These are phyloP conservation scores for Ecliptopera silaceata DNA, from an alignment of 2,888 invertebrate species.

Conservation along the genomic window DNA sequence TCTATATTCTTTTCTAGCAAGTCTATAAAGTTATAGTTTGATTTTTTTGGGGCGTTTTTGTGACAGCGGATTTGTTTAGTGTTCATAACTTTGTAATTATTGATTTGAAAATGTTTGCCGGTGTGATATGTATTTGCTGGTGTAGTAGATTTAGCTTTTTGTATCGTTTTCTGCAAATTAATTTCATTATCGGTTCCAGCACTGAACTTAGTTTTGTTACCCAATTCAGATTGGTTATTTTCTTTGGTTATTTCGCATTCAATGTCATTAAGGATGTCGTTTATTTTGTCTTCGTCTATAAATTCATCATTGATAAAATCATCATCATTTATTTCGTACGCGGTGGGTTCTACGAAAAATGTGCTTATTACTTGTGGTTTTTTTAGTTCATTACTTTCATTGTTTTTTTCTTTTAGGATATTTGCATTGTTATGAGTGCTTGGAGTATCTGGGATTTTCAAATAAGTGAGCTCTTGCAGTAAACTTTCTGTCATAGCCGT, in stretches of 20 bases:
- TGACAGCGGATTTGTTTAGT: constrained; percentile 15
- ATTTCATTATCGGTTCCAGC: constrained; percentile 1
- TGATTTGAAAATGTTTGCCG: neutral
- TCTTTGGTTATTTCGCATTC: constrained; percentile 61
- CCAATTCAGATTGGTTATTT: neutral
- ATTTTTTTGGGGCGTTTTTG: constrained; percentile 28
- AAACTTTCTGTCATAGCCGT: constrained; percentile 40
- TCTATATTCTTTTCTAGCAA: constrained; percentile 52
- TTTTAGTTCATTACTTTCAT: constrained; percentile 1
- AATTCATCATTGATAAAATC: constrained; percentile 44
- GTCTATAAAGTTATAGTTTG: constrained; percentile 61
- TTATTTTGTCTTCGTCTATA: constrained; percentile 53
- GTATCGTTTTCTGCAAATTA: neutral
- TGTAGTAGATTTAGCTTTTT: too few species aligned
- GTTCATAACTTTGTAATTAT: constrained; percentile 2
- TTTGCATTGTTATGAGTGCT: neutral
- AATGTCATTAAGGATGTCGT: constrained; percentile 60
- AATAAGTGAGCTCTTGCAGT: constrained; percentile 35
- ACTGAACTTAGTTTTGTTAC: neutral
- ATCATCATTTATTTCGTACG: constrained; percentile 22
- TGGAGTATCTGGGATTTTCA: constrained; percentile 3
- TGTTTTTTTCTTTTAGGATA: neutral
- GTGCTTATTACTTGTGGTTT: neutral
- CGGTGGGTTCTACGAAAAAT: constrained; percentile 9
- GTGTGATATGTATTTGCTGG: neutral